Percentiles rank a stretch among this genome's conserved stretches.
These are phyloP conservation scores for Microcaecilia unicolor DNA, from an alignment of 2,797 vertebrate genomes.

Conservation along the genomic window DNA sequence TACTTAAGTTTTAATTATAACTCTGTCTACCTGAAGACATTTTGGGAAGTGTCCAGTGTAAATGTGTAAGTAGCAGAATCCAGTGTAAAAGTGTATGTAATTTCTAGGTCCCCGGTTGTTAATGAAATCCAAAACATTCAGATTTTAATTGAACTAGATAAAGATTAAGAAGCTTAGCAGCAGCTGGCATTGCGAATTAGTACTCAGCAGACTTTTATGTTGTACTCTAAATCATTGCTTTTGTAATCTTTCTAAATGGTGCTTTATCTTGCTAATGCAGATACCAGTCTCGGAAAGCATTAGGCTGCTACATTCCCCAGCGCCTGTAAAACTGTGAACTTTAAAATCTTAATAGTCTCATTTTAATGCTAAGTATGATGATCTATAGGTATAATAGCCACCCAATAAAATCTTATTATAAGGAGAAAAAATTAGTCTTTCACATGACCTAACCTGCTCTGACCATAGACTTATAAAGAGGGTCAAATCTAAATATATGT, in stretches of 20 bases:
- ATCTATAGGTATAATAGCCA: constrained; percentile 46
- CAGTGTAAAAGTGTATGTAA: constrained; percentile 40
- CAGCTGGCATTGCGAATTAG: constrained; percentile 59
- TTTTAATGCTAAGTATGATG: constrained; percentile 53
- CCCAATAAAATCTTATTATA: constrained; percentile 53
- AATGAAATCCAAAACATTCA: constrained; percentile 68
- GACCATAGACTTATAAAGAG: constrained; percentile 32
- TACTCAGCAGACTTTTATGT: constrained; percentile 58
- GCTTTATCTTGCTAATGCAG: constrained; percentile 68
- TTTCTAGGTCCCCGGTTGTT: constrained; percentile 56
- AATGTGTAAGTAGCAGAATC: constrained; percentile 22
- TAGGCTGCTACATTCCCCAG: constrained; percentile 33
- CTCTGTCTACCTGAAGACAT: constrained; percentile 45
- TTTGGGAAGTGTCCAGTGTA: constrained; percentile 21
- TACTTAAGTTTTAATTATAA: constrained; percentile 42
- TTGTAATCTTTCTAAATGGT: constrained; percentile 65
- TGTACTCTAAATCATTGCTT: constrained; percentile 57
- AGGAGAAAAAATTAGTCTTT: constrained; percentile 58
- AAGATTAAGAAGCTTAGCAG: constrained; percentile 68
- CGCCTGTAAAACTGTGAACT: constrained; percentile 49
- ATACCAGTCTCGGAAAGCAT: constrained; percentile 50
- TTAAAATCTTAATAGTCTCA: constrained; percentile 55
- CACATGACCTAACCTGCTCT: constrained; percentile 42
- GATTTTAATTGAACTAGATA: constrained; percentile 76
- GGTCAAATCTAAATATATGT: too few relatives aligned